Evolutionary conservation across 2,797 vertebrate species (phyloP), one percentile per base, ranked within the genome.

Genomic region (Ibycter americanus): DNA sequence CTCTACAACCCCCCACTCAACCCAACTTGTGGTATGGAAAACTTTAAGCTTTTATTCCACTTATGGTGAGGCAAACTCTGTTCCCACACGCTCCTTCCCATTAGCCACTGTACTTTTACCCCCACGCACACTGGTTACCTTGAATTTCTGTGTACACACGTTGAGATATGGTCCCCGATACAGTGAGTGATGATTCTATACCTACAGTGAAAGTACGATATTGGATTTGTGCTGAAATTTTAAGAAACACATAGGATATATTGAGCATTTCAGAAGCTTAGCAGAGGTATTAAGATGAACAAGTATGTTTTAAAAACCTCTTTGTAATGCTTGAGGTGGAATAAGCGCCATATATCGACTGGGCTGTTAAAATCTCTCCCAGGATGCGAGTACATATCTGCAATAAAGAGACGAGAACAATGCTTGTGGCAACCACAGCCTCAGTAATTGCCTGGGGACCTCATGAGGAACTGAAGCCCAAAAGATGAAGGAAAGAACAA

Each of bases 281-380:
- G 47, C 44, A 11, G 74, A 56, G 27, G 38, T 71, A 58, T 94
- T 87, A 93, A 86, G 84, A 93, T 74, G 91, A 96, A 86, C 93
- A 95, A 95, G 61, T 78, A 12, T 76, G 89, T 92, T 96, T 95
- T 87, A 51, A 96, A 96, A 95, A 65, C 32, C 76, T 78, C 84
- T 56, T 11, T 77, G 80, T 58, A 88, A 92, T 86, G 79, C 72
- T 90, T 81, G 76, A 91, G 91, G 84, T 87, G 49, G 87, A 91
- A 74, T 93, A 89, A 96, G 65, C 56, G 91, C 68, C 63, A 20
- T 38, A 54, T 85, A 92, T 92, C 0, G 68, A 93, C 92, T 67
- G 52, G 56, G 52, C 78, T 56, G 17, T 92, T 91, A 92, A 93
- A 85, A 87, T 88, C 79, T 85, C 27, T 96, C 85, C 71, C 46